phyloP scores from a whole-genome alignment of 2,113 vertebrate species.

The Castor canadensis region DNA sequence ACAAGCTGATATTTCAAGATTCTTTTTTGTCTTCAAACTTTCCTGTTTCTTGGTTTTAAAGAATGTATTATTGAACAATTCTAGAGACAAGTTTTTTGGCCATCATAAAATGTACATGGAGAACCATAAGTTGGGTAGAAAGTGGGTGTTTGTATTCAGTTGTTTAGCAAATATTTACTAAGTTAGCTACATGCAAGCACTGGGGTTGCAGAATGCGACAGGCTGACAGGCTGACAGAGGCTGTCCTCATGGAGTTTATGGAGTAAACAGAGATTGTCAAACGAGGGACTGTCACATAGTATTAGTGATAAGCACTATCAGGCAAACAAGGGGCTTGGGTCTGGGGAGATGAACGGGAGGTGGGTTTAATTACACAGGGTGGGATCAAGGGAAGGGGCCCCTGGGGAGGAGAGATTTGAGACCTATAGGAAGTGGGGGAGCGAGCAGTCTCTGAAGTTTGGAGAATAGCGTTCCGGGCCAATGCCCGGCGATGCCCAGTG shows the following conservation, averaged over 20 bases:
- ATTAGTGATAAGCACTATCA: fast-evolving
- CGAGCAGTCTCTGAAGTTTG: fast-evolving
- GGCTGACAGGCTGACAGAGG: too few relatives aligned
- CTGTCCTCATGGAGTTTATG: neutral
- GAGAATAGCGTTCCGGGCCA: neutral
- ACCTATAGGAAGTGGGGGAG: neutral
- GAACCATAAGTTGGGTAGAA: neutral
- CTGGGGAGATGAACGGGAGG: neutral
- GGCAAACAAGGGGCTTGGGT: neutral
- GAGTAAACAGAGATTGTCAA: neutral
- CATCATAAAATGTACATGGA: fast-evolving
- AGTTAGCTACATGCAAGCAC: too few relatives aligned
- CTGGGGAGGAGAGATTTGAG: neutral
- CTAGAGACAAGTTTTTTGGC: neutral
- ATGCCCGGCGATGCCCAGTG: too few relatives aligned
- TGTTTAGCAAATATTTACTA: neutral
- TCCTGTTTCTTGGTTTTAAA: neutral
- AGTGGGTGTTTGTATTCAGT: neutral
- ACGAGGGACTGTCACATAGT: fast-evolving
- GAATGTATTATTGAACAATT: neutral
- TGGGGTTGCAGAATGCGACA: too few relatives aligned
- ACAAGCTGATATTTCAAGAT: neutral
- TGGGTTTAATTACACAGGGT: neutral
- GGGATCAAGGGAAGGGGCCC: too few relatives aligned
- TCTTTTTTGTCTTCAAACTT: neutral